These are phyloP conservation scores for Grus americana DNA, from an alignment of 2,113 vertebrate species.

Conservation along the genomic window DNA sequence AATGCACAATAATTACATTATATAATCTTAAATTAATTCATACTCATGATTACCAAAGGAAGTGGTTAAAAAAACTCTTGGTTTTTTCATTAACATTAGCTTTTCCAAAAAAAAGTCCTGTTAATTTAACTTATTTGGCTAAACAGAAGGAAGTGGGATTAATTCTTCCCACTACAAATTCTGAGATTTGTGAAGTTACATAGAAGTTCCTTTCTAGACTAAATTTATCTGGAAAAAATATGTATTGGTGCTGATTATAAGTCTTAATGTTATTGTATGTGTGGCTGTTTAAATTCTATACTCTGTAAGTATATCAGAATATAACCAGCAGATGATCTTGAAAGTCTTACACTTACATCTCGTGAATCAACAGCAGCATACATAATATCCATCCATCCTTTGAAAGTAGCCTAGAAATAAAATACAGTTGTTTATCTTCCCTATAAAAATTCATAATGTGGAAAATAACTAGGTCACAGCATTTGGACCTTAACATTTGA, in stretches of 20 bases:
- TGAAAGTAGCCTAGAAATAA: constrained; percentile 90
- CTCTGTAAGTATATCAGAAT: neutral
- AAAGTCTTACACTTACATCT: constrained; percentile 72
- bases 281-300: neutral
- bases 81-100: neutral
- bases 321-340: neutral
- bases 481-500: neutral
- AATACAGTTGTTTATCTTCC: constrained; percentile 24
- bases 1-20: neutral
- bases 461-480: neutral
- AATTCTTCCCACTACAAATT: neutral
- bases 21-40: neutral
- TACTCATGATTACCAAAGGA: neutral
- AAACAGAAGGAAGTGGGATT: neutral
- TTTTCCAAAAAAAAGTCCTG: neutral
- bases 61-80: neutral
- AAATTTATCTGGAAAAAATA: neutral
- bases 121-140: neutral
- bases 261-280: neutral
- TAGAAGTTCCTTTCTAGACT: neutral
- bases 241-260: neutral
- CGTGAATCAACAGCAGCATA: constrained; percentile 93
- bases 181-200: neutral
- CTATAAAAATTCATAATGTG: neutral
- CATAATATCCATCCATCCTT: constrained; percentile 98